Evolutionary conservation across 1,140 invertebrate species (phyloP).

Genomic region (Drosophila lini): DNA sequence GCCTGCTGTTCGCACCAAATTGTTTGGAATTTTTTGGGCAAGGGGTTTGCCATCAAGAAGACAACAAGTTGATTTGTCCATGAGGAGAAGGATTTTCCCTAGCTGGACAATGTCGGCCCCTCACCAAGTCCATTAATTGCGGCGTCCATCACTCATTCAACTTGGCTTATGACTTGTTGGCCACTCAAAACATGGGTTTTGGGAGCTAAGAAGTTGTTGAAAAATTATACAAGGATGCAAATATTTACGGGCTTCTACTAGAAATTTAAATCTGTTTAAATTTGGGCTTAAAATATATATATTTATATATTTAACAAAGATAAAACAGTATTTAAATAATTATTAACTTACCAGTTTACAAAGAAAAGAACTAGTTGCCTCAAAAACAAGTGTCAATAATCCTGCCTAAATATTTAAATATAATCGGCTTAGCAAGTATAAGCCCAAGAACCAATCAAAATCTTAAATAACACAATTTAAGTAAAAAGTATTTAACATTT

Average conservation of each 20-base stretch:
- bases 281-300: neutral
- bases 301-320: neutral
- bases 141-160: slow-evolving; percentile 11
- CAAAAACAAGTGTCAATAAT: neutral
- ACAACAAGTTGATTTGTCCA: slow-evolving; percentile 13
- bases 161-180: slow-evolving; percentile 7
- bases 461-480: neutral
- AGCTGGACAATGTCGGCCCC: neutral
- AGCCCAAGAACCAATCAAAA: neutral
- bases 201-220: neutral
- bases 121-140: slow-evolving; percentile 15
- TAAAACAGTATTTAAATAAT: neutral
- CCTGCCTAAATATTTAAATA: neutral
- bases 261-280: neutral
- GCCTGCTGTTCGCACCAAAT: slow-evolving; percentile 30
- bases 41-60: neutral
- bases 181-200: neutral
- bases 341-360: no score
- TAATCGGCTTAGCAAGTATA: neutral
- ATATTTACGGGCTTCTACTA: neutral
- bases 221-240: neutral
- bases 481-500: slow-evolving; percentile 2
- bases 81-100: slow-evolving; percentile 2
- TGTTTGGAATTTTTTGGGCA: slow-evolving; percentile 10
- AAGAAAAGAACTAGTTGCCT: no score